phyloP scores from a whole-genome alignment of 2,113 vertebrate genomes.

The Rhineura floridana region DNA sequence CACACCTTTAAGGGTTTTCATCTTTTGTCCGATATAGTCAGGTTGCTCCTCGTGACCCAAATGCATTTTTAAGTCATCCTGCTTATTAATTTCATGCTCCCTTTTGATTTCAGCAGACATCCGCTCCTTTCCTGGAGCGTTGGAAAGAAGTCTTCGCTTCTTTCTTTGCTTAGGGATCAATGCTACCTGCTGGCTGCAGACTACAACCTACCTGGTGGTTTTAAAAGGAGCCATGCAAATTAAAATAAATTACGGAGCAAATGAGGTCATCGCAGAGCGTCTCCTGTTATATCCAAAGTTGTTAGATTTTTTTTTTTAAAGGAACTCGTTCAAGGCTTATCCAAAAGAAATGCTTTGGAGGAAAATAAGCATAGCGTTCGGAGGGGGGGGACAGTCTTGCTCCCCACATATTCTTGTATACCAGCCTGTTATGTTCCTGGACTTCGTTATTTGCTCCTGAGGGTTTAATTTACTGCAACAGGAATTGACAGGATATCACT shows the following conservation, averaged over 20 bases:
- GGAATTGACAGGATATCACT: constrained; percentile 5
- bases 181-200: background rate
- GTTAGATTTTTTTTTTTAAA: background rate
- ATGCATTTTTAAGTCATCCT: background rate
- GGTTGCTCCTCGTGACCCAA: background rate
- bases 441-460: constrained; percentile 6
- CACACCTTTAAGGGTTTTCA: background rate
- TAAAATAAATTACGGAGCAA: background rate
- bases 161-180: background rate
- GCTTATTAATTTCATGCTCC: background rate
- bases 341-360: background rate
- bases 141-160: background rate
- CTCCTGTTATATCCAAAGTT: background rate
- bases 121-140: background rate
- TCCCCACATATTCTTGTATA: background rate
- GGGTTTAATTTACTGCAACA: background rate
- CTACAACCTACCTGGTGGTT: background rate
- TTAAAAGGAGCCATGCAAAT: background rate
- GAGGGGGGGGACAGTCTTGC: too few relatives aligned
- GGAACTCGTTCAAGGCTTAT: background rate
- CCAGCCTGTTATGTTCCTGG: background rate
- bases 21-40: background rate
- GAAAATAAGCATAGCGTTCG: rapidly evolving
- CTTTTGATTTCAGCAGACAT: background rate
- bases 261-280: background rate